Evolutionary conservation across 1,140 invertebrate species (phyloP), one percentile per base, ranked within the genome.

Genomic region (Arctopsyche grandis): DNA sequence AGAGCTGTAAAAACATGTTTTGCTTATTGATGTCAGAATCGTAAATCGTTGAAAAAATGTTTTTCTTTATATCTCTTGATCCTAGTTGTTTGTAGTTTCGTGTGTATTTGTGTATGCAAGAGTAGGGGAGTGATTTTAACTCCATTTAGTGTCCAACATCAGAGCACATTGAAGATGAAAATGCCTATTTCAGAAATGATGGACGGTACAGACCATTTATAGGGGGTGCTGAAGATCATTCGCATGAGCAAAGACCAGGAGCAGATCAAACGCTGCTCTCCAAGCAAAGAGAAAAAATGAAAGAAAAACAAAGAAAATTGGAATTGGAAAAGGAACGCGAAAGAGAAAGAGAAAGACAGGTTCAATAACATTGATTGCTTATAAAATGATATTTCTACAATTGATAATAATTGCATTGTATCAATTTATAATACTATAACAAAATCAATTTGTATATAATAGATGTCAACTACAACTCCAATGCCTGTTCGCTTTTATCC

Each of bases 241-340:
- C 91, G 0, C 91, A 93, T 81, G 90, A 91, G 81, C 89, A 90
- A 71, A 84, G 89, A 12, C 90, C 90, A 0, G 89, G 89, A 5
- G 86, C 85, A 80, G 80, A 79, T 74, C 44, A 79, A 12, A 44
- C 70, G 0, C 22, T 56, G 24, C 56, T 80, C 19, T 85, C 86
- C 82, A 85, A 89, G 80, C 80, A 85, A 77, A 83, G 85, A 81
- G 82, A 84, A 80, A 63, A 38, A 82, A 78, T 77, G 46, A 85
- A 87, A 66, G 63, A 66, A 66, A 66, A 66, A 77, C 85, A 84
- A 84, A 85, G 86, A 29, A 74, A 48, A 43, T 79, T 10, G 21
- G 77, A 78, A 75, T 58, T 60, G 29, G 79, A 80, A 74, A 85
- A 86, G 78, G 63, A 66, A 66, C 63, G 63, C 14, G 86, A 85